These are phyloP conservation scores for Eupithecia inturbata DNA, from an alignment of 2,888 invertebrate genomes.

Conservation along the genomic window DNA sequence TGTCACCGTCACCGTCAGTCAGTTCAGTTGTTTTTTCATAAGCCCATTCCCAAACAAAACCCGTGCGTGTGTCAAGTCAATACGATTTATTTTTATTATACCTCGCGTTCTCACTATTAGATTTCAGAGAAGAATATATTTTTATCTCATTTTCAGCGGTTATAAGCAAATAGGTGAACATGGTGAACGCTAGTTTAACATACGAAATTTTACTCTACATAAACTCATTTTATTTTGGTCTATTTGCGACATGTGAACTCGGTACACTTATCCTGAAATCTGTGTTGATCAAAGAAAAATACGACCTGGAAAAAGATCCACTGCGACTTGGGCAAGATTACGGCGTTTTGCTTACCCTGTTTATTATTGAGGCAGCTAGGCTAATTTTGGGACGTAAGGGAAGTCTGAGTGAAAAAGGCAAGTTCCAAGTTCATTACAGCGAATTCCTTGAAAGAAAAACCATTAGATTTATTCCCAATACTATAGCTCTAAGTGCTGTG, in stretches of 20 bases:
- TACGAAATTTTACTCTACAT: slow-evolving; percentile 93
- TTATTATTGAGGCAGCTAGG: slow-evolving; percentile 91
- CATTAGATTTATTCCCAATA: neutral
- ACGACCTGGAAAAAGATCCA: slow-evolving; percentile 88
- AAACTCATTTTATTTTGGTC: slow-evolving; percentile 94
- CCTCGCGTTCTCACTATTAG: neutral
- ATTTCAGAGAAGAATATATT: neutral
- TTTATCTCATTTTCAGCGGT: neutral
- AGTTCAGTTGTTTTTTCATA: too few species aligned
- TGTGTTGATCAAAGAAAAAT: slow-evolving; percentile 82
- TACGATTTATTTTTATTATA: neutral
- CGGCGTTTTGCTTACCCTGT: slow-evolving; percentile 89
- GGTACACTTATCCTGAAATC: slow-evolving; percentile 91
- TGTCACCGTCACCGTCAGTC: too few species aligned
- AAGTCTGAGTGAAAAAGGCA: slow-evolving; percentile 91
- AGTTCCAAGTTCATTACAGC: slow-evolving; percentile 13
- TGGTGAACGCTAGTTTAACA: slow-evolving; percentile 91
- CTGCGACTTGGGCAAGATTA: slow-evolving; percentile 90
- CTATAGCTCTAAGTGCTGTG: neutral
- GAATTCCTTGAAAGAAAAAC: neutral
- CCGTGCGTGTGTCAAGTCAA: neutral
- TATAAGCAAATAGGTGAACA: slow-evolving; percentile 46
- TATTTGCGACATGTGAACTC: slow-evolving; percentile 92
- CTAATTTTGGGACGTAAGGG: slow-evolving; percentile 94
- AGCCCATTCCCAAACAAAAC: neutral